Evolutionary conservation across 1,140 invertebrate genomes (phyloP), one percentile per base, ranked within the genome.

Genomic region (Diabrotica virgifera): DNA sequence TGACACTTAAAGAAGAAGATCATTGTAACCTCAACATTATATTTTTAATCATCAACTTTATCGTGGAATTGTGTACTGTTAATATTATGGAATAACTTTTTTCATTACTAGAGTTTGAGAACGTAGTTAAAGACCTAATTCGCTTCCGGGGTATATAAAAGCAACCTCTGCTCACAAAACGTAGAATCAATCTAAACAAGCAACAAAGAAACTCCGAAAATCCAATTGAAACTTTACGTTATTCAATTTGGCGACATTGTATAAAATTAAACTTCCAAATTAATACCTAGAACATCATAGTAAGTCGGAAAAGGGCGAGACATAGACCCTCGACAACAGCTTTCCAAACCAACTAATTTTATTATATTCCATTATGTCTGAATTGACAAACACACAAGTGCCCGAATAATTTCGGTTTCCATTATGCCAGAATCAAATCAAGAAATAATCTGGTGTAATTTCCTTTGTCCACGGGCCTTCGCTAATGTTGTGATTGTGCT

Each of bases 401-500:
- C 40, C n/a, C 40, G n/a, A 46, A 46, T 46, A 46, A 46, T 46
- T 46, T 46, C n/a, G 40, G n/a, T 46, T 46, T 46, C 40, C 40
- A 46, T 46, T 46, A 46, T n/a, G 40, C n/a, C 40, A n/a, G n/a
- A 46, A 46, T 46, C 40, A n/a, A 46, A 6, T 46, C 40, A 46
- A 46, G 40, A 46, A 46, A 46, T 46, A n/a, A 46, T 46, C 40
- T 46, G 40, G 40, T 46, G 40, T 46, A 46, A 46, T 46, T 46
- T 46, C n/a, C 40, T 46, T 46, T 46, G 40, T 46, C n/a, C 40
- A 46, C n/a, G 40, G n/a, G n/a, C 40, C 40, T 3, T 46, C n/a
- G 40, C 40, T 46, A 24, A 24, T 24, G 24, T 24, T 24, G 24
- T 24, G 24, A 24, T 24, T 24, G 24, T 24, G 24, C 24, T 24